phyloP scores from a whole-genome alignment of 2,113 vertebrate species.

The Syngnathoides biaculeatus region DNA sequence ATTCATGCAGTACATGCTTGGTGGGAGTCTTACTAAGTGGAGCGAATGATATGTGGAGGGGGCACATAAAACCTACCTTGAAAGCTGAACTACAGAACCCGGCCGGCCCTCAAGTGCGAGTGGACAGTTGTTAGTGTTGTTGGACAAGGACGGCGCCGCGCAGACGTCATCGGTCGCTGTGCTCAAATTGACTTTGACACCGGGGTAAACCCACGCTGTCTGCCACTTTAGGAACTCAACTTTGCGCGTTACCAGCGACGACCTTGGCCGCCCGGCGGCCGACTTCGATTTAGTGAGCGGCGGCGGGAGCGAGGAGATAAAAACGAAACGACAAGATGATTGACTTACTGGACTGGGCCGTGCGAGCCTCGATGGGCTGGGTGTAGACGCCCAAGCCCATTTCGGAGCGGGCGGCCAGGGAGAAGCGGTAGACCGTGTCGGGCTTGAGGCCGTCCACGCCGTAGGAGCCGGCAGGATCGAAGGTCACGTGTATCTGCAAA shows the following conservation, averaged over 20 bases:
- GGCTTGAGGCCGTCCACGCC: slow-evolving; percentile 85
- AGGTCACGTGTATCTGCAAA: slow-evolving; percentile 80
- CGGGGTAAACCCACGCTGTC: slow-evolving; percentile 30
- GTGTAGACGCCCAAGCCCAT: slow-evolving; percentile 90
- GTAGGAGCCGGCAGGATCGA: slow-evolving; percentile 83
- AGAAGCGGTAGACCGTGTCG: slow-evolving; percentile 84
- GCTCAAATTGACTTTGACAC: slow-evolving; percentile 49
- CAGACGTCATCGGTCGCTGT: slow-evolving; percentile 40
- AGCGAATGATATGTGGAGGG: slow-evolving; percentile 34
- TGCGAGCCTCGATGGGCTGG: slow-evolving; percentile 82
- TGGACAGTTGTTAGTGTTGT: slow-evolving; percentile 59
- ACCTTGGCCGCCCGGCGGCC: slow-evolving; percentile 22
- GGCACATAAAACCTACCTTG: slow-evolving; percentile 69
- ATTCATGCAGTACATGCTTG: slow-evolving; percentile 4
- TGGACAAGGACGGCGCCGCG: slow-evolving; percentile 34
- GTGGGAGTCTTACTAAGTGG: slow-evolving; percentile 31
- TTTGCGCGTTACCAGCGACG: slow-evolving; percentile 18
- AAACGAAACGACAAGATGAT: slow-evolving; percentile 16
- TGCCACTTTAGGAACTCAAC: slow-evolving; percentile 36
- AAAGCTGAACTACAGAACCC: slow-evolving; percentile 45
- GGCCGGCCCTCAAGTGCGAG: slow-evolving; percentile 48
- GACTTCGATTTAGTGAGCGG: slow-evolving; percentile 43
- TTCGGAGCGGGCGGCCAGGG: slow-evolving; percentile 86
- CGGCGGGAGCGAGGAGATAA: slow-evolving; percentile 30
- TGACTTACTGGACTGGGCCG: slow-evolving; percentile 93